phyloP scores from a whole-genome alignment of 2,888 invertebrate species.

The Pyrgus malvae region DNA sequence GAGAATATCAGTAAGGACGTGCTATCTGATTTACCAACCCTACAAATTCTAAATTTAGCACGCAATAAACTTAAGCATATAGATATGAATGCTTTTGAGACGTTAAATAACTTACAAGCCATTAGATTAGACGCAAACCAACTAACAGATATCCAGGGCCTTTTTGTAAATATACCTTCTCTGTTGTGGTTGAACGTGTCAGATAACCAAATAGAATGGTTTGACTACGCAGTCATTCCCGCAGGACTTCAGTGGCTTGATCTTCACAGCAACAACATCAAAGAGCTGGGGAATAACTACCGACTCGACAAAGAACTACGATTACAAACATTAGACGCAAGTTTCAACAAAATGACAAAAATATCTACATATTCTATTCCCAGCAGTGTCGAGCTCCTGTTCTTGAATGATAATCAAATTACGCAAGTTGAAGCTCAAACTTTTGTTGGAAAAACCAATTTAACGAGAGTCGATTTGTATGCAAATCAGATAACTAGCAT shows the following conservation, averaged over 20 bases:
- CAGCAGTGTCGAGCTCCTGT: slow-evolving; percentile 91
- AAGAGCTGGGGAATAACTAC: slow-evolving; percentile 89
- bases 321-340: slow-evolving; percentile 93
- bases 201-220: slow-evolving; percentile 93
- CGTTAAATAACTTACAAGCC: slow-evolving; percentile 90
- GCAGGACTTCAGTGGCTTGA: slow-evolving; percentile 93
- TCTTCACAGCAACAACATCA: slow-evolving; percentile 92
- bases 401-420: slow-evolving; percentile 94
- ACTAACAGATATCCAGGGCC: slow-evolving; percentile 89
- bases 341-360: slow-evolving; percentile 92
- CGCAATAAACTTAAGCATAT: slow-evolving; percentile 90
- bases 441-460: slow-evolving; percentile 93
- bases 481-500: slow-evolving; percentile 95
- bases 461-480: slow-evolving; percentile 95
- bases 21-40: slow-evolving; percentile 88
- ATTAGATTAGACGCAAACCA: slow-evolving; percentile 93
- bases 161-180: slow-evolving; percentile 91
- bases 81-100: slow-evolving; percentile 91
- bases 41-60: slow-evolving; percentile 94
- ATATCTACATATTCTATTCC: slow-evolving; percentile 90
- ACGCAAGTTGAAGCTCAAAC: slow-evolving; percentile 93
- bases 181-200: slow-evolving; percentile 95
- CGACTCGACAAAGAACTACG: slow-evolving; percentile 86
- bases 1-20: slow-evolving; percentile 90
- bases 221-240: slow-evolving; percentile 93